Evolutionary conservation across 2,888 invertebrate species (phyloP), one percentile per base, ranked within the genome.

Genomic region (Ctenicera cuprea): DNA sequence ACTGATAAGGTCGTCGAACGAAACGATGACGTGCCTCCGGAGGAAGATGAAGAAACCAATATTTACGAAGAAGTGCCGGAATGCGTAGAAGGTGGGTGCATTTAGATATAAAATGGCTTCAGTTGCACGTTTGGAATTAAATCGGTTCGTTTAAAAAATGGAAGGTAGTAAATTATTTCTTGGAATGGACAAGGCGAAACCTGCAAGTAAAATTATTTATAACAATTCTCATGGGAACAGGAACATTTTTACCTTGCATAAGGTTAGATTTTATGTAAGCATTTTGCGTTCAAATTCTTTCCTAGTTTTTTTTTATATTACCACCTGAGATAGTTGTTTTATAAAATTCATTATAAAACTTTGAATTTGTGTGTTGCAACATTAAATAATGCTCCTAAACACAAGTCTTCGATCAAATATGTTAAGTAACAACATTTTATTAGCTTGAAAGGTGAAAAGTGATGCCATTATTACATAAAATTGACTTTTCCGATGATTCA

Each of bases 1-100:
- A 64, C 30, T 33, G 59, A 59, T 73, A 77, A 75, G 68, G 61
- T 69, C 71, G 64, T 45, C 61, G 61, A 65, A 65, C 50, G 18
- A 62, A 50, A 54, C 70, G 37, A 66, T 67, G 62, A 69, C 12
- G 57, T 41, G 26, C 52, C 59, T 30, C 22, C 12, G 9, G 52
- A 52, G 52, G 33, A 33, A 33, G 33, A 9, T 20, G 61, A 67
- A 20, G 73, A 73, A 18, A 30, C 37, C 11, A 73, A 57, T 38
- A 69, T 73, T 57, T 68, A 73, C 41, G 68, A 68, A 64, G 64
- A 73, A 20, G 63, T 68, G 16, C 57, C 54, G 11, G 64, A 76
- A 62, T 52, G 57, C 52, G 33, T 68, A 43, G 76, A 75, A 54
- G 73, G 71, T 68, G 63, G 73, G 52, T 18, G 26, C 1, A 41